Conservation (phyloP, 1,140 invertebrate genomes). For the Drosophila varians region DNA sequence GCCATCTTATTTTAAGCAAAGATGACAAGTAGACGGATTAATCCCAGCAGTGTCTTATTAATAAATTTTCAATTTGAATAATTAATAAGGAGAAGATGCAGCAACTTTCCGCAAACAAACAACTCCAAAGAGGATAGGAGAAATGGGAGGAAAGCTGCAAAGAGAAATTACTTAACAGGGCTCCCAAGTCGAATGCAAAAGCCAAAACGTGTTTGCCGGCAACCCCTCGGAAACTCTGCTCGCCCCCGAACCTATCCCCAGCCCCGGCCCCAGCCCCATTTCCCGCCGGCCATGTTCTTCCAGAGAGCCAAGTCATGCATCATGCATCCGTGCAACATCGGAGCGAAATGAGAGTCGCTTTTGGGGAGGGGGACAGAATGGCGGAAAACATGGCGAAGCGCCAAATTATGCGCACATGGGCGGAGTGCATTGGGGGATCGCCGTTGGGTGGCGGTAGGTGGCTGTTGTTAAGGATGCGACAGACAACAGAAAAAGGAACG, state of each 20-base stretch:
- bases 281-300: constrained; percentile 6
- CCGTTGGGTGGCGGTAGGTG: constrained; percentile 1
- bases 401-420: constrained; percentile 78
- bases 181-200: constrained; percentile 40
- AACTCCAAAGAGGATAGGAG: constrained; percentile 1
- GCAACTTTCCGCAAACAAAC: not conserved
- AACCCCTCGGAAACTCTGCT: constrained; percentile 13
- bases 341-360: constrained; percentile 43
- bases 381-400: constrained; percentile 77
- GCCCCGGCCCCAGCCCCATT: constrained; percentile 7
- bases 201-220: constrained; percentile 70
- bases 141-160: constrained; percentile 6
- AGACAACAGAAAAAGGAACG: constrained; percentile 60
- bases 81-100: constrained; percentile 14
- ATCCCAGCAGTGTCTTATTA: constrained; percentile 25
- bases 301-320: constrained; percentile 27
- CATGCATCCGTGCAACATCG: constrained; percentile 72
- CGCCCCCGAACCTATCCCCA: constrained; percentile 12
- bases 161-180: constrained; percentile 50
- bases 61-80: constrained; percentile 43
- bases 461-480: constrained; percentile 36
- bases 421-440: constrained; percentile 10
- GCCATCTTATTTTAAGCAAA: not conserved
- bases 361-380: constrained; percentile 17
- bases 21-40: constrained; percentile 1